Conservation (phyloP, 2,113 vertebrate genomes). For the Columbina picui region DNA sequence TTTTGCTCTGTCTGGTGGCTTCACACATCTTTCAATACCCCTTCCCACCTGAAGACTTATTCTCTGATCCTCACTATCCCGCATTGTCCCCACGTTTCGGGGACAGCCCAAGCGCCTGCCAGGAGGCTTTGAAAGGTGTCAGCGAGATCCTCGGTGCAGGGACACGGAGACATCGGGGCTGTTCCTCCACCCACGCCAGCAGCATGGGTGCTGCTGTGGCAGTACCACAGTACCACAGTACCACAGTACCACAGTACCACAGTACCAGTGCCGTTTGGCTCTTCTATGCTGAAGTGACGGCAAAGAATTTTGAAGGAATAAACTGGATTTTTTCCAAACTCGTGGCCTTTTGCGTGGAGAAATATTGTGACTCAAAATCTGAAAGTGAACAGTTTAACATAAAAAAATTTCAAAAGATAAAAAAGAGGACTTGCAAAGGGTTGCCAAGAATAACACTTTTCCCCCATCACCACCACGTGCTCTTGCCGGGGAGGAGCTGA, state of each 20-base stretch:
- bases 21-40: not conserved
- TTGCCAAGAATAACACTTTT: not conserved
- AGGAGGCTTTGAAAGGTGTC: not conserved
- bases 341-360: not conserved
- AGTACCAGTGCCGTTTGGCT: not conserved
- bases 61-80: not conserved
- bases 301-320: not conserved
- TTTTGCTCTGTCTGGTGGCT: not conserved
- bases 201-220: too few relatives aligned
- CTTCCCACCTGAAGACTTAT: not conserved
- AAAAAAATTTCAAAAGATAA: not conserved
- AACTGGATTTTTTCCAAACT: constrained; percentile 23
- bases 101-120: rapidly evolving
- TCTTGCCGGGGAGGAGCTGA: not conserved
- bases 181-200: not conserved
- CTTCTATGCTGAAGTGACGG: not conserved
- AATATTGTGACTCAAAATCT: constrained; percentile 50
- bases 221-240: too few relatives aligned
- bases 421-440: not conserved
- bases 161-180: rapidly evolving
- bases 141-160: not conserved
- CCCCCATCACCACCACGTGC: not conserved
- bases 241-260: too few relatives aligned
- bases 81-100: rapidly evolving
- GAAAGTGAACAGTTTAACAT: constrained; percentile 14